A percentile compares a stretch with the other conserved stretches of the same genome.
Conservation (phyloP, 2,888 invertebrate species). For the Nomada goodeniana region DNA sequence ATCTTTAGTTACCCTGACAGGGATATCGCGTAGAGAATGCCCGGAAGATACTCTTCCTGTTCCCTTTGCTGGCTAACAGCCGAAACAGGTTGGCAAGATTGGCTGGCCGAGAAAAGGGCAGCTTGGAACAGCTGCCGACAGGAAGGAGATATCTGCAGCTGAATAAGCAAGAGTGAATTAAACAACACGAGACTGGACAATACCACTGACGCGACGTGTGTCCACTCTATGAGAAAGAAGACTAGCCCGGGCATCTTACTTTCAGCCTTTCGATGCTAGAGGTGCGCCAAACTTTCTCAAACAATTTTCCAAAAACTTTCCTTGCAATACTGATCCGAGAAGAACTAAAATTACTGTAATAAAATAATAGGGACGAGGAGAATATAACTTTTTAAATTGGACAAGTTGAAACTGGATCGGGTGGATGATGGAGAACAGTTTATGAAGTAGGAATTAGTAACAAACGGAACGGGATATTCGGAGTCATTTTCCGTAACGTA, state of each 20-base stretch:
- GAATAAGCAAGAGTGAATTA: slow-evolving; percentile 50
- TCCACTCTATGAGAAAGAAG: neutral
- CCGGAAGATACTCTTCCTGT: neutral
- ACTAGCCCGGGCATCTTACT: neutral
- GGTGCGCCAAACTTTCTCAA: too few relatives aligned
- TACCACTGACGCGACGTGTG: slow-evolving; percentile 34
- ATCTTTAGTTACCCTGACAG: neutral
- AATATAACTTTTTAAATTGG: too few relatives aligned
- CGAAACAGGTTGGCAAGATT: slow-evolving; percentile 13
- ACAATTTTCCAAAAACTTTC: too few relatives aligned
- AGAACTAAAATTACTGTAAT: too few relatives aligned
- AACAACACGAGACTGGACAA: slow-evolving; percentile 41
- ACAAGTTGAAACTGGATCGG: too few relatives aligned
- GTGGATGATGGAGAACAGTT: too few relatives aligned
- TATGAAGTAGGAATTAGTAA: too few relatives aligned
- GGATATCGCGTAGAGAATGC: slow-evolving; percentile 9
- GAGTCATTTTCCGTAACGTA: too few relatives aligned
- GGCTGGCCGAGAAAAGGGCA: slow-evolving; percentile 20
- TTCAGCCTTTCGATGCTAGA: neutral
- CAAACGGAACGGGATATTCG: too few relatives aligned
- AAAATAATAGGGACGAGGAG: too few relatives aligned
- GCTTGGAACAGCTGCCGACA: slow-evolving; percentile 35
- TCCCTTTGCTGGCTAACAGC: neutral
- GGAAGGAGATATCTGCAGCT: slow-evolving; percentile 35
- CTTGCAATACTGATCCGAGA: too few relatives aligned